A percentile compares a stretch with the other conserved stretches of the same genome.
phyloP scores from a whole-genome alignment of 2,113 vertebrate species.

The Petrocephalus zakoni region DNA sequence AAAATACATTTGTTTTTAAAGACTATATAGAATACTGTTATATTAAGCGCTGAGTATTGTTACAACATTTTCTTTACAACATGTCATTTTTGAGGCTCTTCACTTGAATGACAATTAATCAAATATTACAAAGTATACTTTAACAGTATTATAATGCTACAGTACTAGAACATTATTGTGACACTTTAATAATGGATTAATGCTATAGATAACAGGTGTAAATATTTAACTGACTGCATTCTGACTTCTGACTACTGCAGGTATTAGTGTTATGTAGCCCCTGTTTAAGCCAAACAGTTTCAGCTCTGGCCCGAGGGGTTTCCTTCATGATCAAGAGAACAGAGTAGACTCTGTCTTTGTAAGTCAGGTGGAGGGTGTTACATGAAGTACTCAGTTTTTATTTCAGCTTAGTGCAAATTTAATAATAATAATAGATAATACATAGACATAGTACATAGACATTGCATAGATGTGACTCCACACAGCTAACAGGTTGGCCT shows the following conservation, averaged over 20 bases:
- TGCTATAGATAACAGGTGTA: background rate
- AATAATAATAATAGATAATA: too few species aligned
- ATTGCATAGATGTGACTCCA: too few species aligned
- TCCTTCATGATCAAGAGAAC: too few species aligned
- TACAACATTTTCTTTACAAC: background rate
- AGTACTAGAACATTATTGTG: background rate
- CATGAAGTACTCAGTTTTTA: too few species aligned
- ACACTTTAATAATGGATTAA: background rate
- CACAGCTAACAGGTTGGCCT: too few species aligned
- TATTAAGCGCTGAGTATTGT: background rate
- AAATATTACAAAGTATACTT: background rate
- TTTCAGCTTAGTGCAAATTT: too few species aligned
- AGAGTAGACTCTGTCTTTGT: too few species aligned
- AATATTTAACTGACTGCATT: background rate
- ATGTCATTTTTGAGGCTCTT: background rate
- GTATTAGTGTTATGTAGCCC: background rate
- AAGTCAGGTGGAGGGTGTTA: too few species aligned
- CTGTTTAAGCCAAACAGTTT: background rate
- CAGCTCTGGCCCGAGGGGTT: too few species aligned
- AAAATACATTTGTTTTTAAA: background rate
- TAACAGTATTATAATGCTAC: background rate
- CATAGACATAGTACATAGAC: too few species aligned
- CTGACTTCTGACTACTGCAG: background rate
- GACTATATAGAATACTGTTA: background rate
- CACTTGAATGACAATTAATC: background rate